Evolutionary conservation across 2,797 vertebrate species (phyloP), one percentile per base, ranked within the genome.

Genomic region (Rhynchotus rufescens): DNA sequence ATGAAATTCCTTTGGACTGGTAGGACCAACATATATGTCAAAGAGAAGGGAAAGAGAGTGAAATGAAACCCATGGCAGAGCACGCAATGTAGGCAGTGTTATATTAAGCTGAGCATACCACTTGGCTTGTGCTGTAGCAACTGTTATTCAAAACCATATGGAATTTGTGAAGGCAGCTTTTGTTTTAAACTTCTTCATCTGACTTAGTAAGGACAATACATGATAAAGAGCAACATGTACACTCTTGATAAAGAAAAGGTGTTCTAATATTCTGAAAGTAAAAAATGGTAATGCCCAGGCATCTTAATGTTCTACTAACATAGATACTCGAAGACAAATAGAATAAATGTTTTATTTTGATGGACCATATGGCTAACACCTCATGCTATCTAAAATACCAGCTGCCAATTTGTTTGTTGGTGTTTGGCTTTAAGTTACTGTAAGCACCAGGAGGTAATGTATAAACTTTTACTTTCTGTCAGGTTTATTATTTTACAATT

Each of bases 311-410:
- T 56, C 61, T 86, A 71, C 89, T 88, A 82, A 73, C 62, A 87
- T 74, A 66, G 60, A 54, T 57, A 57, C 25, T 62, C 68, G 28
- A 57, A 82, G 78, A 88, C 62, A 81, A 94, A 83, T 64, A 62
- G 94, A 95, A 94, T 95, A 73, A 96, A 95, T 96, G 72, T 91
- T 97, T 96, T 89, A 96, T 92, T 95, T 91, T 73, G 32, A 77
- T 40, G 30, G 64, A 84, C 92, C 92, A 96, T 92, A 90, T 72
- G 88, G 89, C 89, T 91, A 85, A 94, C 78, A 90, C 84, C 67
- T 94, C 80, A 73, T 34, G 52, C 89, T 90, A 52, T 67, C 49
- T 90, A 56, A 85, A 93, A 92, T 54, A 45, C 90, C 93, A 96
- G 88, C 80, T 96, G 92, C 82, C 89, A 22, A 88, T 95, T 95